Conservation (phyloP, 1,140 invertebrate species). For the Ericerus pela region DNA sequence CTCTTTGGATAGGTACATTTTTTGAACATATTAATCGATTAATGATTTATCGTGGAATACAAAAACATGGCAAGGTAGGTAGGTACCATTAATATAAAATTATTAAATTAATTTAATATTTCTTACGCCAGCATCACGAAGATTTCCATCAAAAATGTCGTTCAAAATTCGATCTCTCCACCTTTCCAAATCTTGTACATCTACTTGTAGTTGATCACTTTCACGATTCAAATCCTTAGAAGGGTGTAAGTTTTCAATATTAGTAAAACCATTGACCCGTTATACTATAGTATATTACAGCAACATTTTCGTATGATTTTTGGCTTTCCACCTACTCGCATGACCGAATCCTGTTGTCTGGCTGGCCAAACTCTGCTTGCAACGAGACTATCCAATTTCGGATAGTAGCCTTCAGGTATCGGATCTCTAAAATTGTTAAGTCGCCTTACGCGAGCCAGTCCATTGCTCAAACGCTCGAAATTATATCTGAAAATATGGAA, state of each 20-base stretch:
- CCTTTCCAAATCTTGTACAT: conserved; percentile 50
- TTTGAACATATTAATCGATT: background rate
- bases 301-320: no score
- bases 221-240: conserved; percentile 44
- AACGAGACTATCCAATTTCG: conserved; percentile 50
- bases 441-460: conserved; percentile 38
- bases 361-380: conserved; percentile 46
- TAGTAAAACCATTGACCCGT: no score
- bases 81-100: no score
- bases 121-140: conserved; percentile 23
- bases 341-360: conserved; percentile 38
- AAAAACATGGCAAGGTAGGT: no score
- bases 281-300: no score
- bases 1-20: background rate
- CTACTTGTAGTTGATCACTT: conserved; percentile 45
- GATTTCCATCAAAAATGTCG: conserved; percentile 51
- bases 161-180: conserved; percentile 59
- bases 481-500: no score
- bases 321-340: conserved; percentile 34
- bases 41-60: background rate
- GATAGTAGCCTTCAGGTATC: conserved; percentile 52
- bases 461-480: conserved; percentile 48
- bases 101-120: background rate
- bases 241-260: no score
- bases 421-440: conserved; percentile 44